These are phyloP conservation scores for Drosophila merina DNA, from an alignment of 2,888 invertebrate species.

Conservation along the genomic window DNA sequence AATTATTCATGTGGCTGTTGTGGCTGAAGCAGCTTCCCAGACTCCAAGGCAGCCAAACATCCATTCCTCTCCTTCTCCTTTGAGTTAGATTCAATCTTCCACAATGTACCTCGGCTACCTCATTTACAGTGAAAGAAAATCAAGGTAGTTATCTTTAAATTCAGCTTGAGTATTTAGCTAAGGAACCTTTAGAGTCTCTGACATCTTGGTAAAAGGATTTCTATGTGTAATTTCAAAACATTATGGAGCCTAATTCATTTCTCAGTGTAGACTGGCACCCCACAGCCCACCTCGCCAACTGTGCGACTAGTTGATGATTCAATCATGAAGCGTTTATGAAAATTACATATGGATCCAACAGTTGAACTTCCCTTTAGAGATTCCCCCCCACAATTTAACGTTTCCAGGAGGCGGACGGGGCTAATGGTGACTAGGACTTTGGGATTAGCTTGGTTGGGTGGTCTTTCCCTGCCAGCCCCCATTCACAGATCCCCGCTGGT, in stretches of 20 bases:
- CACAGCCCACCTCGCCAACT: not conserved
- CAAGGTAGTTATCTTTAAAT: not conserved
- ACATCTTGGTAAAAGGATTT: too few relatives aligned
- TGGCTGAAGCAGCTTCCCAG: constrained; percentile 28
- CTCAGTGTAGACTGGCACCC: constrained; percentile 23
- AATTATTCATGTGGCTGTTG: constrained; percentile 51
- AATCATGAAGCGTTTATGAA: constrained; percentile 61
- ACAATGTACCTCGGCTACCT: not conserved
- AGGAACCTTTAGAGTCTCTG: too few relatives aligned
- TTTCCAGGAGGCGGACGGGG: not conserved
- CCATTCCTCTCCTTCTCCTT: constrained; percentile 1
- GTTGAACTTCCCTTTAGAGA: constrained; percentile 15
- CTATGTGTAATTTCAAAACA: not conserved
- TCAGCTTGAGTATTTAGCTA: too few relatives aligned
- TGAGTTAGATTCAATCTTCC: not conserved
- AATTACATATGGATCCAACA: constrained; percentile 36
- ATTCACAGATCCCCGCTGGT: not conserved
- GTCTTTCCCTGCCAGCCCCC: constrained; percentile 1
- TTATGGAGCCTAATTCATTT: not conserved
- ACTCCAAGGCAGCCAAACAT: constrained; percentile 24
- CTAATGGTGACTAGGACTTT: not conserved
- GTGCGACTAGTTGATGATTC: constrained; percentile 65
- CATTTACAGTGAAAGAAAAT: constrained; percentile 2
- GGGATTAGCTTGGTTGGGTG: constrained; percentile 32
- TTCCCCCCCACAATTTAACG: not conserved